phyloP scores from a whole-genome alignment of 2,888 invertebrate genomes.

The Cryptus viduatorius region DNA sequence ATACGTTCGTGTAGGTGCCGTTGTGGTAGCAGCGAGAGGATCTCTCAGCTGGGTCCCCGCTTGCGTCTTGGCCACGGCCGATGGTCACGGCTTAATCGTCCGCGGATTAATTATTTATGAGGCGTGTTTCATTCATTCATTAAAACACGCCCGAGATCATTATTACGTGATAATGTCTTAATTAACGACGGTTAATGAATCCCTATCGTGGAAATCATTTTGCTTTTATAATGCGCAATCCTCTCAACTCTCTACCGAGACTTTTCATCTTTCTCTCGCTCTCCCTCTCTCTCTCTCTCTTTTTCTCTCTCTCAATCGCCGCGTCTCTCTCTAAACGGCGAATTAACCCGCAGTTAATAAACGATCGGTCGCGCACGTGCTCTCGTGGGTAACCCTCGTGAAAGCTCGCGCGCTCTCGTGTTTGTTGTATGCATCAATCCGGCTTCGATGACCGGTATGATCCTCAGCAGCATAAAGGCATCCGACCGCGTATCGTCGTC shows the following conservation, averaged over 20 bases:
- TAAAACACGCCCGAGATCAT: conserved; percentile 83
- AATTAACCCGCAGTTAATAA: conserved; percentile 83
- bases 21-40: conserved; percentile 20
- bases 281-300: conserved; percentile 70
- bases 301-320: conserved; percentile 67
- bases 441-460: conserved; percentile 22
- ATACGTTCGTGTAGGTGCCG: conserved; percentile 16
- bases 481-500: conserved; percentile 23
- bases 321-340: conserved; percentile 76
- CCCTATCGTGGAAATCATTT: conserved; percentile 81
- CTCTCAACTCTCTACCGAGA: conserved; percentile 13
- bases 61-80: conserved; percentile 75
- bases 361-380: conserved; percentile 77
- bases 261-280: conserved; percentile 40
- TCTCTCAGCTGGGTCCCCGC: conserved; percentile 46
- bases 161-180: conserved; percentile 85
- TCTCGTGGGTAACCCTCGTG: conserved; percentile 29
- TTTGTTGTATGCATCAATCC: conserved; percentile 43
- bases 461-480: conserved; percentile 15
- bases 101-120: conserved; percentile 85
- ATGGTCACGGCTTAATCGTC: conserved; percentile 81
- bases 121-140: conserved; percentile 85
- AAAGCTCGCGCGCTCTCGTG: conserved; percentile 22
- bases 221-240: conserved; percentile 78
- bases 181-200: conserved; percentile 84